Conservation (phyloP, 2,113 vertebrate species). For the Shinisaurus crocodilurus region DNA sequence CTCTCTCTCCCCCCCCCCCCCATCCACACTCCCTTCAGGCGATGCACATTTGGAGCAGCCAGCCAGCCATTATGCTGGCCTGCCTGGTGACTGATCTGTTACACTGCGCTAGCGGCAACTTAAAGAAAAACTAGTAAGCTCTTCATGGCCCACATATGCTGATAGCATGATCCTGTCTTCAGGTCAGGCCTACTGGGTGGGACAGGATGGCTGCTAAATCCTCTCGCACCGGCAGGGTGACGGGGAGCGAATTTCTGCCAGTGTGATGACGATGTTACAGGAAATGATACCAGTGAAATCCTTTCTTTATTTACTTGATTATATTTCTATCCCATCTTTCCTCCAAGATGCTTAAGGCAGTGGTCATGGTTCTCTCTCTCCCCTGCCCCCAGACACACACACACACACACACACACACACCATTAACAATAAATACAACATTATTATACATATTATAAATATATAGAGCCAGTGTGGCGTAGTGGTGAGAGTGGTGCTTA, state of each 20-base stretch:
- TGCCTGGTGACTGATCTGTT: conserved; percentile 22
- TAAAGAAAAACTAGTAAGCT: background rate
- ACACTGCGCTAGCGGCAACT: background rate
- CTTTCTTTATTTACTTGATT: no score
- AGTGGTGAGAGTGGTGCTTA: no score
- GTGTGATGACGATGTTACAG: background rate
- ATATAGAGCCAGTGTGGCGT: no score
- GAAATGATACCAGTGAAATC: no score
- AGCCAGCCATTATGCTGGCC: conserved; percentile 33
- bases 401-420: no score
- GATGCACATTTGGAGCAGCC: background rate
- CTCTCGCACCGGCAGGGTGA: background rate
- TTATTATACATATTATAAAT: no score
- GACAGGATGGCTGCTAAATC: background rate
- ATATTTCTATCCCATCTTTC: background rate
- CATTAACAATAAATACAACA: no score
- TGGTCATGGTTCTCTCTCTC: background rate
- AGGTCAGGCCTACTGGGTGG: background rate
- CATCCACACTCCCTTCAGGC: conserved; percentile 35
- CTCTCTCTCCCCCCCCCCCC: no score
- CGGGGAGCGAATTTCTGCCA: background rate
- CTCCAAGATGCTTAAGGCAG: background rate
- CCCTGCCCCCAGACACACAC: no score
- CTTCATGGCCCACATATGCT: background rate
- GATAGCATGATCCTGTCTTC: background rate